These are phyloP conservation scores for Antennarius striatus DNA, from an alignment of 2,113 vertebrate genomes.

Conservation along the genomic window DNA sequence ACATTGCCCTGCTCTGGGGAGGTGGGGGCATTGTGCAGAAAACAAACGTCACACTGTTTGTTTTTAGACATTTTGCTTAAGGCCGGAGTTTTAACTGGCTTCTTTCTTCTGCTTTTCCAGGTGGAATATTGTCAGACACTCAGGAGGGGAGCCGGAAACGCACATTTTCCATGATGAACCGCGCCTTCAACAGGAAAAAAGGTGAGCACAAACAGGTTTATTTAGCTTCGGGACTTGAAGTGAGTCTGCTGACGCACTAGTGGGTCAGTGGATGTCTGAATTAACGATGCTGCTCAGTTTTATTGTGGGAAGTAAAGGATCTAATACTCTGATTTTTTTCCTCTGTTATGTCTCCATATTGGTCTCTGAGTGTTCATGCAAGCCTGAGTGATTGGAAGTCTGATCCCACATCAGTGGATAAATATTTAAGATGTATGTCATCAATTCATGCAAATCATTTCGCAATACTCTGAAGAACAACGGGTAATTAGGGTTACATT, in stretches of 20 bases:
- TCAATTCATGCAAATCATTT: too few relatives aligned
- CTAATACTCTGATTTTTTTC: too few relatives aligned
- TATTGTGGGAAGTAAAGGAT: too few relatives aligned
- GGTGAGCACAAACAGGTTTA: conserved; percentile 72
- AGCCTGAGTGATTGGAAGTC: too few relatives aligned
- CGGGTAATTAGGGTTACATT: too few relatives aligned
- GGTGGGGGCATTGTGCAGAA: conserved; percentile 2
- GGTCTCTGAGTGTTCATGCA: too few relatives aligned
- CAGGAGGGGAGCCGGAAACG: conserved; percentile 47
- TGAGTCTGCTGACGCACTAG: not conserved
- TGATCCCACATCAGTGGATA: too few relatives aligned
- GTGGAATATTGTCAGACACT: conserved; percentile 68
- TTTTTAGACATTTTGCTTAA: conserved; percentile 14
- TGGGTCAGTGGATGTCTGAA: not conserved
- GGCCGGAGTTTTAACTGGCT: conserved; percentile 24
- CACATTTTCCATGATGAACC: conserved; percentile 87
- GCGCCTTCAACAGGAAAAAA: conserved; percentile 93
- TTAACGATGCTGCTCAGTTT: not conserved
- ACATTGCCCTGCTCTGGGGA: conserved; percentile 22
- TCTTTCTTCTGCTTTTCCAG: conserved; percentile 58
- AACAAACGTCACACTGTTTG: conserved; percentile 9
- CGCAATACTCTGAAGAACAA: too few relatives aligned
- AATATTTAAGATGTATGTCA: too few relatives aligned
- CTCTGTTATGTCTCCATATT: too few relatives aligned
- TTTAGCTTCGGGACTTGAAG: conserved; percentile 1